A percentile compares a stretch with the other conserved stretches of the same genome.
Conservation (phyloP, 2,797 vertebrate species). For the Argya squamiceps region DNA sequence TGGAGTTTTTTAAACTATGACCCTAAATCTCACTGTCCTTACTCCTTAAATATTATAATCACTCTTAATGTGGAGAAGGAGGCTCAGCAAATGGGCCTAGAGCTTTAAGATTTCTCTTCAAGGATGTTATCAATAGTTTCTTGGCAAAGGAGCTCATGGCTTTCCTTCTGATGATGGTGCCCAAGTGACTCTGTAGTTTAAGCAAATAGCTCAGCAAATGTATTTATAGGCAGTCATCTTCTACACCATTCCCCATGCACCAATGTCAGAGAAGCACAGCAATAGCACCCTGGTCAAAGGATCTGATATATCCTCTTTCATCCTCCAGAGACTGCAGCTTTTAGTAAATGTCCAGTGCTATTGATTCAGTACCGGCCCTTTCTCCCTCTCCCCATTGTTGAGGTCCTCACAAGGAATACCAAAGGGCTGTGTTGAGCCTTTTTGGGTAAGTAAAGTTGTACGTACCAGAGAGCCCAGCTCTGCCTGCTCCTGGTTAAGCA, state of each 20-base stretch:
- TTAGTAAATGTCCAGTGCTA: not conserved
- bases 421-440: not conserved
- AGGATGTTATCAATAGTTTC: not conserved
- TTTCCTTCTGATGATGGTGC: slow-evolving; percentile 30
- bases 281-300: not conserved
- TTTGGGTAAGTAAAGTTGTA: not conserved
- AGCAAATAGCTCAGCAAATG: slow-evolving; percentile 41
- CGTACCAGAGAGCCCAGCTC: not conserved
- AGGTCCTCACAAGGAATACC: not conserved
- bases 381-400: fast-evolving
- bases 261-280: not conserved
- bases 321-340: not conserved
- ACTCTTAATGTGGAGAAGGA: slow-evolving; percentile 1
- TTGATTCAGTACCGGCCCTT: not conserved
- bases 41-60: slow-evolving; percentile 10
- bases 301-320: not conserved
- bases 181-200: slow-evolving; percentile 33
- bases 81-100: not conserved
- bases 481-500: not conserved
- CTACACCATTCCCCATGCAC: not conserved
- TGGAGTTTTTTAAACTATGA: not conserved
- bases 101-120: slow-evolving; percentile 24
- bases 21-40: not conserved
- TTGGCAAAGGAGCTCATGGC: slow-evolving; percentile 9
- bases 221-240: not conserved